A percentile compares a stretch with the other conserved stretches of the same genome.
phyloP scores from a whole-genome alignment of 1,140 invertebrate species.

The Dendroctonus valens region DNA sequence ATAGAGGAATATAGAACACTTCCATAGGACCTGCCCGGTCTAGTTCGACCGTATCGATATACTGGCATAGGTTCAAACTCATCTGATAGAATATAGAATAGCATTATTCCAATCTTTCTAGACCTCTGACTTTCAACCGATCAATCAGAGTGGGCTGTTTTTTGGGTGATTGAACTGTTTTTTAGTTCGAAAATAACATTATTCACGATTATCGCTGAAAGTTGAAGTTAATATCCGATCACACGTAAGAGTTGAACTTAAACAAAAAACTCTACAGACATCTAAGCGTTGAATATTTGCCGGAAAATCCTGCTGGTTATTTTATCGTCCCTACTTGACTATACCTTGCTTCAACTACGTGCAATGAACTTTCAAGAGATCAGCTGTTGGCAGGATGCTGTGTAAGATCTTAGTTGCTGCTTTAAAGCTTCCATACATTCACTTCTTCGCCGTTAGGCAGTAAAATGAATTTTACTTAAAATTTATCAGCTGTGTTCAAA shows the following conservation, averaged over 20 bases:
- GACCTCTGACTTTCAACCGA: background rate
- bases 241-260: background rate
- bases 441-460: too few species aligned
- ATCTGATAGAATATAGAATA: background rate
- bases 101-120: too few species aligned
- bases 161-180: background rate
- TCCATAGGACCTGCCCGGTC: background rate
- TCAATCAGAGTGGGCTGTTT: background rate
- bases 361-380: slow-evolving; percentile 35
- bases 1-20: slow-evolving; percentile 29
- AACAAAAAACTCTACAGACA: too few species aligned
- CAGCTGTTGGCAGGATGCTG: slow-evolving; percentile 34
- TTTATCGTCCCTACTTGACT: slow-evolving; percentile 16
- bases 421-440: slow-evolving; percentile 19
- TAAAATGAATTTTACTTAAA: too few species aligned
- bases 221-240: background rate
- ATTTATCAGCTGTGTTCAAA: too few species aligned
- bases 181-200: background rate
- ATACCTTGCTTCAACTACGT: slow-evolving; percentile 11
- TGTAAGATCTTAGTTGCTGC: slow-evolving; percentile 19
- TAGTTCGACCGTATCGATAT: slow-evolving; percentile 9
- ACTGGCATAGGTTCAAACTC: background rate
- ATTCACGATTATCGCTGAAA: background rate
- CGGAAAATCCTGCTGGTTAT: background rate
- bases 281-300: too few species aligned